phyloP scores from a whole-genome alignment of 2,888 invertebrate genomes.

The Trachelus iudaicus region DNA sequence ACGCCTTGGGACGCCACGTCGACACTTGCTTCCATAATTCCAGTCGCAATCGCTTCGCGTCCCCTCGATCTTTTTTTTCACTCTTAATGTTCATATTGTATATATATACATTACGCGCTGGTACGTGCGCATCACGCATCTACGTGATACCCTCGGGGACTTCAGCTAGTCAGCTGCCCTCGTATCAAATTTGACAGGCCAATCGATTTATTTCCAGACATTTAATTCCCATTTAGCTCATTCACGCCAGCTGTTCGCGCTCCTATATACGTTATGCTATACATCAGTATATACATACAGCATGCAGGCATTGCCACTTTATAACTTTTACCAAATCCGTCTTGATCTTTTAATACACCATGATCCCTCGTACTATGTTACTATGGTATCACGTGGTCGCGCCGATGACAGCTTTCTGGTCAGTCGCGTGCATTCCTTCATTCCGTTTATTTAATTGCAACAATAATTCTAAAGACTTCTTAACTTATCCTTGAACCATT shows the following conservation, averaged over 20 bases:
- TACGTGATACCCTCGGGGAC: slow-evolving; percentile 8
- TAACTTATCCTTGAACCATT: slow-evolving; percentile 35
- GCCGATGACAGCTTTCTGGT: not conserved
- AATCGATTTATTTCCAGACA: slow-evolving; percentile 31
- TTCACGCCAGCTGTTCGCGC: not conserved
- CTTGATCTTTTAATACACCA: not conserved
- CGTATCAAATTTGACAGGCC: slow-evolving; percentile 26
- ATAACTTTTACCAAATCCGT: not conserved
- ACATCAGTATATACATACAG: not conserved
- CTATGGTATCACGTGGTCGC: not conserved
- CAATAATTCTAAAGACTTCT: not conserved
- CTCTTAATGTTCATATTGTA: not conserved
- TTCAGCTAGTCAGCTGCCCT: slow-evolving; percentile 28
- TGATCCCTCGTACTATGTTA: not conserved
- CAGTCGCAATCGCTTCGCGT: not conserved
- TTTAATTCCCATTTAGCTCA: not conserved
- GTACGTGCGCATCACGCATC: slow-evolving; percentile 7
- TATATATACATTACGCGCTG: not conserved
- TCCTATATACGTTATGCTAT: not conserved
- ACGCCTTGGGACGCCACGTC: not conserved
- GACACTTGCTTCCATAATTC: not conserved
- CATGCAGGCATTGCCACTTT: not conserved
- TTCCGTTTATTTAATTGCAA: not conserved
- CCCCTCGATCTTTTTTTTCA: not conserved
- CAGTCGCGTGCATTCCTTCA: not conserved